Evolutionary conservation across 2,113 vertebrate species (phyloP).

Genomic region (Myiopsitta monachus): DNA sequence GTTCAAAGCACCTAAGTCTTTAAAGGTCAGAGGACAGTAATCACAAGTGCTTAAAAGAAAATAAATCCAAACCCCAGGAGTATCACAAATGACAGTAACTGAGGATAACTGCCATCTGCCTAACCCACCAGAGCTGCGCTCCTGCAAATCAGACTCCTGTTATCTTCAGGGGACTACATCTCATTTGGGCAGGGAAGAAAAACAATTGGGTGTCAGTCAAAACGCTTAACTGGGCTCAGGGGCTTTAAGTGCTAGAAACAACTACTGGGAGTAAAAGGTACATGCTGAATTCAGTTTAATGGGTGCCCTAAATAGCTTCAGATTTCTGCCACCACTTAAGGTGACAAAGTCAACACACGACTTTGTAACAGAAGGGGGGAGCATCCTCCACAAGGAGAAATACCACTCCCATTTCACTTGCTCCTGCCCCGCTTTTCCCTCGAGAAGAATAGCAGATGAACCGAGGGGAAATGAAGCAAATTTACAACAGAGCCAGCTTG

Average conservation of each 20-base stretch:
- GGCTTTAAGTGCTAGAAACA: background rate
- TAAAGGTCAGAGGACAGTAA: background rate
- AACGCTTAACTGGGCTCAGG: background rate
- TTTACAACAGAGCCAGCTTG: background rate
- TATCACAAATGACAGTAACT: background rate
- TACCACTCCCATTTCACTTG: background rate
- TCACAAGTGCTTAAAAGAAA: background rate
- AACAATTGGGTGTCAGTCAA: constrained; percentile 10
- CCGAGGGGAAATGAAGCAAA: background rate
- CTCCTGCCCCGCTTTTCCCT: background rate
- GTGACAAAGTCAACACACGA: background rate
- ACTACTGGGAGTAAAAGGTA: background rate
- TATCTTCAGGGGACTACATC: constrained; percentile 26
- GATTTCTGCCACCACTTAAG: background rate
- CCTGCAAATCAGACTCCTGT: background rate
- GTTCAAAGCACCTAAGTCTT: background rate
- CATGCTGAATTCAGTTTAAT: background rate
- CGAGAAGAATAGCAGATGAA: background rate
- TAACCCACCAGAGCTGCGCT: constrained; percentile 7
- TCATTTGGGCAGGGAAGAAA: background rate
- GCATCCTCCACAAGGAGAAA: background rate
- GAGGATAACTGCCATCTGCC: constrained; percentile 23
- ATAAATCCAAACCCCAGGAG: background rate
- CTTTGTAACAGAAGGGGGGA: background rate
- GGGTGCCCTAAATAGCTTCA: background rate